Evolutionary conservation across 2,888 invertebrate genomes (phyloP).

Genomic region (Drosophila paucipuncta): DNA sequence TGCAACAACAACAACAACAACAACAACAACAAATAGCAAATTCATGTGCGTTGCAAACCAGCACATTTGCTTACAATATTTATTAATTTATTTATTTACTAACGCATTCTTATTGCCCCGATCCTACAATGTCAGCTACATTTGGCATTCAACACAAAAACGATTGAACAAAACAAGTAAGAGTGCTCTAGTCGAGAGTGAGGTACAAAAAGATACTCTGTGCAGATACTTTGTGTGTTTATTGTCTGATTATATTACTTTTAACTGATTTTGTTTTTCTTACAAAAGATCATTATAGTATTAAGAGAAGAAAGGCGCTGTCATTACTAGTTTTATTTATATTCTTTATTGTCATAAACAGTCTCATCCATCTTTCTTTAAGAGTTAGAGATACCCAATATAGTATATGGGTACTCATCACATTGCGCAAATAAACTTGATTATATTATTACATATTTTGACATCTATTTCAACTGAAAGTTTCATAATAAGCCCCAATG

Average conservation of each 20-base stretch:
- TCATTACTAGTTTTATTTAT: background rate
- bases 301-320: background rate
- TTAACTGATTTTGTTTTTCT: background rate
- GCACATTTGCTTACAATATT: conserved; percentile 73
- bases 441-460: conserved; percentile 1
- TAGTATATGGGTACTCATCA: background rate
- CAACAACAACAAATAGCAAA: conserved; percentile 31
- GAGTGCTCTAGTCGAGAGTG: background rate
- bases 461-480: conserved; percentile 1
- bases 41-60: conserved; percentile 66
- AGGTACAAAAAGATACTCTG: background rate
- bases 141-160: conserved; percentile 43
- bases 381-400: background rate
- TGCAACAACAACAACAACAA: conserved; percentile 34
- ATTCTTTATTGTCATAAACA: background rate
- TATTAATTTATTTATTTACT: conserved; percentile 61
- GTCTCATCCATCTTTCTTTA: background rate
- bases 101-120: conserved; percentile 54
- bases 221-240: background rate
- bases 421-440: background rate
- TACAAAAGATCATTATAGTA: background rate
- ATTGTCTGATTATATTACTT: background rate
- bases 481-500: conserved; percentile 2
- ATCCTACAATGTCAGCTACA: conserved; percentile 49
- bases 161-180: conserved; percentile 7